Evolutionary conservation across 2,113 vertebrate genomes (phyloP).

Genomic region (Percina caprodes): DNA sequence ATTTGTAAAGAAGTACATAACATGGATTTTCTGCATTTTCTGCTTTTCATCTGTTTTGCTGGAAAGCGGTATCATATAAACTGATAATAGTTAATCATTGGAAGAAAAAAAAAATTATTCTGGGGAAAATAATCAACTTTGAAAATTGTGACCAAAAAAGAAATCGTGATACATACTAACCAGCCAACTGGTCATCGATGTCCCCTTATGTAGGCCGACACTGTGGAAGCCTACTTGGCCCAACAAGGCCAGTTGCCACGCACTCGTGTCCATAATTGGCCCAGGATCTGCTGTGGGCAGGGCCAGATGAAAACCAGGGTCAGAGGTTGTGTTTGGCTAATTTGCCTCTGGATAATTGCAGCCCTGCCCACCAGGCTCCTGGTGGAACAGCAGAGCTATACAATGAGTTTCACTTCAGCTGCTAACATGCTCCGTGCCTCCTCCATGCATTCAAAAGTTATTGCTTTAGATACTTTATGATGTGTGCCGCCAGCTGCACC

Average conservation of each 20-base stretch:
- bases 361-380: conserved; percentile 13
- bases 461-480: conserved; percentile 14
- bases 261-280: conserved; percentile 35
- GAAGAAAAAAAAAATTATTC: too few relatives aligned
- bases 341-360: conserved; percentile 35
- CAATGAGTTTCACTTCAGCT: neutral
- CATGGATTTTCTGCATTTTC: too few relatives aligned
- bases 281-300: conserved; percentile 21
- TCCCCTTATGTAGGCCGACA: conserved; percentile 20
- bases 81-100: too few relatives aligned
- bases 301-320: conserved; percentile 41
- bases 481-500: conserved; percentile 43
- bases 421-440: neutral
- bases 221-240: conserved; percentile 22
- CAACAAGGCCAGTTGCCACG: conserved; percentile 8
- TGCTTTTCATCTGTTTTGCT: too few relatives aligned
- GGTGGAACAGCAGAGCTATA: conserved; percentile 36
- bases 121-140: too few relatives aligned
- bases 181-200: neutral
- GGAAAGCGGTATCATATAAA: too few relatives aligned
- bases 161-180: neutral
- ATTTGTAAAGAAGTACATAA: too few relatives aligned
- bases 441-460: neutral
- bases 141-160: too few relatives aligned
- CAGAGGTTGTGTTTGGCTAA: conserved; percentile 57